These are phyloP conservation scores for Darevskia mixta DNA, from an alignment of 2,797 vertebrate genomes.

Conservation along the genomic window DNA sequence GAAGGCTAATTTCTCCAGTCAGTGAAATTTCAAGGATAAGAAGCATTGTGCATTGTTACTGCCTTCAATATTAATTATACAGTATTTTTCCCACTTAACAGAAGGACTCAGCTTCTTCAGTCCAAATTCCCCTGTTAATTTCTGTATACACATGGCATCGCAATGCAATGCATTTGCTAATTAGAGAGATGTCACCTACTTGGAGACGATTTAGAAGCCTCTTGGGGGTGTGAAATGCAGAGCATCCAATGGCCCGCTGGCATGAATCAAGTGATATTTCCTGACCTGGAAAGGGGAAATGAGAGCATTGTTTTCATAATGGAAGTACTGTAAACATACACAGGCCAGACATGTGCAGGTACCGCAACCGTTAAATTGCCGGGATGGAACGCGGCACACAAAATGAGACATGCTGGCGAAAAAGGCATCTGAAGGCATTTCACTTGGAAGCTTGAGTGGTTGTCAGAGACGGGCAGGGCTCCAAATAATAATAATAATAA, in stretches of 20 bases:
- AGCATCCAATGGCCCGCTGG: neutral
- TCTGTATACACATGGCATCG: constrained; percentile 42
- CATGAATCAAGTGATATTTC: neutral
- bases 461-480: too few relatives aligned
- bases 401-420: neutral
- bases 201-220: constrained; percentile 34
- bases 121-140: constrained; percentile 69
- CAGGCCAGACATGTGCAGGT: neutral
- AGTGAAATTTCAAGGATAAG: constrained; percentile 79
- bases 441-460: too few relatives aligned
- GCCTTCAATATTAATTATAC: constrained; percentile 77
- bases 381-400: neutral
- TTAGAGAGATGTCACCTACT: constrained; percentile 12
- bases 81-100: constrained; percentile 71
- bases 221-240: constrained; percentile 6
- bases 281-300: constrained; percentile 34
- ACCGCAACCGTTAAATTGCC: neutral
- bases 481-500: too few relatives aligned
- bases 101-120: constrained; percentile 66
- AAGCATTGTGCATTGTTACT: constrained; percentile 72
- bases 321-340: neutral
- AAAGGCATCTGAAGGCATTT: neutral
- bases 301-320: constrained; percentile 26
- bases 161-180: constrained; percentile 39
- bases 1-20: constrained; percentile 78